phyloP scores from a whole-genome alignment of 2,113 vertebrate species.

The Carassius carassius region DNA sequence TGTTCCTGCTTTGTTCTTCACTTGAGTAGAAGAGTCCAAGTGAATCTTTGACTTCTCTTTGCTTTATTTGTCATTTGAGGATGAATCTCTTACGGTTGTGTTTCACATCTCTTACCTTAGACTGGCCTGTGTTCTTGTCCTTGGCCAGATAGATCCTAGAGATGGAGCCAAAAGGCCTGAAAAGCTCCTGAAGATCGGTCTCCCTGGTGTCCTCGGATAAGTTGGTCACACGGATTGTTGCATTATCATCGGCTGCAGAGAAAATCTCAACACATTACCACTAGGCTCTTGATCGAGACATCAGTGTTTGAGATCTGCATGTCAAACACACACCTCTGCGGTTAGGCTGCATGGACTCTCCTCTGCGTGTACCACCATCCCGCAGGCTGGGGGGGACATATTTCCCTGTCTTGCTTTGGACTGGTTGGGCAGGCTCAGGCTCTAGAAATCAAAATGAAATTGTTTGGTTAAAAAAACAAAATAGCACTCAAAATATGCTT shows the following conservation, averaged over 20 bases:
- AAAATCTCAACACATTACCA: background rate
- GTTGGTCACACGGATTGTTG: conserved; percentile 97
- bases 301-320: background rate
- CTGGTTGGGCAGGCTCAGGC: conserved; percentile 84
- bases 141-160: conserved; percentile 96
- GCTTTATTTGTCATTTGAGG: background rate
- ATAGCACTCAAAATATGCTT: background rate
- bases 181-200: conserved; percentile 96
- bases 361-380: conserved; percentile 85
- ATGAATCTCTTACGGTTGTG: background rate
- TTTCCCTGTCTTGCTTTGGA: conserved; percentile 91
- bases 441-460: conserved; percentile 64
- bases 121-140: conserved; percentile 97
- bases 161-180: conserved; percentile 96
- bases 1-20: background rate
- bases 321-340: conserved; percentile 79
- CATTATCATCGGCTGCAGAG: conserved; percentile 88
- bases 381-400: conserved; percentile 91
- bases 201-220: conserved; percentile 96
- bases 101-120: conserved; percentile 79
- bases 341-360: conserved; percentile 96
- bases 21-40: background rate
- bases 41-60: background rate
- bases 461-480: background rate
- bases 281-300: background rate